These are phyloP conservation scores for Chaetops frenatus DNA, from an alignment of 2,113 vertebrate species.

Conservation along the genomic window DNA sequence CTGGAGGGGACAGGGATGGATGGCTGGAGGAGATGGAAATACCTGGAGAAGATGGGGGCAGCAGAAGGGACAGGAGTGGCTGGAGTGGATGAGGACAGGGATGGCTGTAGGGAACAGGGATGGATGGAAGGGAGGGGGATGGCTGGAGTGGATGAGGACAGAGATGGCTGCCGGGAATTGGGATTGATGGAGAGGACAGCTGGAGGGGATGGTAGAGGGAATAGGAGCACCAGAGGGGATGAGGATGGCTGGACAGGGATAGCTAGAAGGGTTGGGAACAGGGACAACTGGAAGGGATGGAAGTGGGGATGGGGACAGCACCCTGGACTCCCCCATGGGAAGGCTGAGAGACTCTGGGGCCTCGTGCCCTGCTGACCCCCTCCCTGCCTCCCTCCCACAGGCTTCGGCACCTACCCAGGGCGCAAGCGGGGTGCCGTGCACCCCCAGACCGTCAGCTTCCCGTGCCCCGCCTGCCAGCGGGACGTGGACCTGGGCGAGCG, in stretches of 20 bases:
- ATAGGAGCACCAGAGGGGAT: background rate
- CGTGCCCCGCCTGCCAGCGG: constrained; percentile 85
- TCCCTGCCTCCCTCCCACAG: constrained; percentile 12
- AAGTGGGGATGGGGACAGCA: background rate
- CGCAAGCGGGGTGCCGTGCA: constrained; percentile 78
- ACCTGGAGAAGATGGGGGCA: background rate
- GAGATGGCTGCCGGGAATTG: too few relatives aligned
- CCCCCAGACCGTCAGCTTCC: constrained; percentile 82
- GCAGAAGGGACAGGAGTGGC: background rate
- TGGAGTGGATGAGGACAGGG: background rate
- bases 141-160: background rate
- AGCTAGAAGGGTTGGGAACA: too few relatives aligned
- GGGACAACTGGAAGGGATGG: background rate
- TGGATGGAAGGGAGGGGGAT: background rate
- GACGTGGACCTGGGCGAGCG: constrained; percentile 91
- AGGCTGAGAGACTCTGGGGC: background rate
- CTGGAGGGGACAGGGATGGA: too few relatives aligned
- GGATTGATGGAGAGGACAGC: too few relatives aligned
- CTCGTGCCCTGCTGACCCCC: accelerated
- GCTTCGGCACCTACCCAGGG: constrained; percentile 90
- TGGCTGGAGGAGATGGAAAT: background rate
- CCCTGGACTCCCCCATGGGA: accelerated
- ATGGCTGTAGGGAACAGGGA: background rate
- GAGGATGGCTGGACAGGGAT: background rate
- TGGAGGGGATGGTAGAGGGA: background rate